A percentile compares a stretch with the other conserved stretches of the same genome.
Evolutionary conservation across 2,113 vertebrate genomes (phyloP).

Genomic region (Pterophyllum scalare): DNA sequence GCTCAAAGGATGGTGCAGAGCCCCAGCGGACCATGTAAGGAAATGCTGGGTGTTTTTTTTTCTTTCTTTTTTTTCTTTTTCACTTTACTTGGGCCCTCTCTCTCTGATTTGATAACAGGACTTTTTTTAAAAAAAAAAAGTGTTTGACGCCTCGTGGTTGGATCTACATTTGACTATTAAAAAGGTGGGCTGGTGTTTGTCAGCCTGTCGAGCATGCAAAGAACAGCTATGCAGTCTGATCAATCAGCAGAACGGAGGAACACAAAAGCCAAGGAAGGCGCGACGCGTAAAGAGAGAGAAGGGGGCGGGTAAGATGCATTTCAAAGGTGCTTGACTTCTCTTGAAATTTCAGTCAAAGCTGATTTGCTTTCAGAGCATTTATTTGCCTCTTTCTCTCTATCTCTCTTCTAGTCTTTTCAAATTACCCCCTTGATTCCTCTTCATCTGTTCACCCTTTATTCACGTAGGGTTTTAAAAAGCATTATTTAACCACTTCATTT

Average conservation of each 20-base stretch:
- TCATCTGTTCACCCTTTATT: conserved; percentile 48
- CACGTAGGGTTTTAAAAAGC: conserved; percentile 36
- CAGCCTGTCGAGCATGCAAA: conserved; percentile 72
- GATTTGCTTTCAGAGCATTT: conserved; percentile 66
- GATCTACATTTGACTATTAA: conserved; percentile 63
- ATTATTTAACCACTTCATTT: conserved; percentile 55
- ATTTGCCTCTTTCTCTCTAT: conserved; percentile 40
- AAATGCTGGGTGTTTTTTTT: conserved; percentile 54
- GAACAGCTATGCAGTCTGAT: conserved; percentile 76
- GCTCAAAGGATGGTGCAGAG: conserved; percentile 77
- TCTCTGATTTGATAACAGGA: conserved; percentile 75
- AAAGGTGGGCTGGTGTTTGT: conserved; percentile 65
- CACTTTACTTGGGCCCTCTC: conserved; percentile 71
- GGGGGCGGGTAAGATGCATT: conserved; percentile 71
- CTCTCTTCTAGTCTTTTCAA: conserved; percentile 64
- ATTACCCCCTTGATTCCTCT: conserved; percentile 45
- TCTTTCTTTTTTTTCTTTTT: conserved; percentile 18
- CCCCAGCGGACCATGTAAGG: conserved; percentile 79
- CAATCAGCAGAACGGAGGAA: conserved; percentile 60
- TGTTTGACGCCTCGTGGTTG: conserved; percentile 59
- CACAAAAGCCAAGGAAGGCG: conserved; percentile 57
- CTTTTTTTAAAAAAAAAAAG: conserved; percentile 35
- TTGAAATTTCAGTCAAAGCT: conserved; percentile 62
- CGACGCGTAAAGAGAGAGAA: conserved; percentile 58
- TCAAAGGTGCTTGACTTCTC: conserved; percentile 83